A percentile compares a stretch with the other conserved stretches of the same genome.
These are phyloP conservation scores for Caenorhabditis brenneri DNA, from an alignment of 1,140 invertebrate species.

Conservation along the genomic window DNA sequence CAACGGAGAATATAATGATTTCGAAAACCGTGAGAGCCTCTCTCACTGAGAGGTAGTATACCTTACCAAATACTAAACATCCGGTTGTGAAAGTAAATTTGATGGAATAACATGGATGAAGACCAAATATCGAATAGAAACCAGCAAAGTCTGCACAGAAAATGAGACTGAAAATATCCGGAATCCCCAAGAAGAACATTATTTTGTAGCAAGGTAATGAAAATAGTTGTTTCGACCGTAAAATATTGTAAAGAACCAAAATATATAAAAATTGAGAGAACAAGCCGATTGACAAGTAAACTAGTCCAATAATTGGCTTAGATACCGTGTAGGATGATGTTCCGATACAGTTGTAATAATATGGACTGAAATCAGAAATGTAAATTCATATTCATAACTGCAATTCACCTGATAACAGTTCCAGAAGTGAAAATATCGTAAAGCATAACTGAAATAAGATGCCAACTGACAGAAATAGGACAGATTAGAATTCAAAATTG, in stretches of 20 bases:
- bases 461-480: neutral
- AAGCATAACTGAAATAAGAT: neutral
- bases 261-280: neutral
- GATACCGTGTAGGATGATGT: neutral
- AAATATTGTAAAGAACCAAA: neutral
- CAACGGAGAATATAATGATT: too few species aligned
- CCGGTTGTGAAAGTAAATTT: neutral
- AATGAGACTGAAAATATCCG: conserved; percentile 9
- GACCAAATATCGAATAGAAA: neutral
- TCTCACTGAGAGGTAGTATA: neutral
- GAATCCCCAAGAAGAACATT: conserved; percentile 3
- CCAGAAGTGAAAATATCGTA: neutral
- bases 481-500: neutral
- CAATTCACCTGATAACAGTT: neutral
- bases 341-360: conserved; percentile 1
- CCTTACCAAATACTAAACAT: conserved; percentile 2
- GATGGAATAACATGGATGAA: neutral
- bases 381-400: neutral
- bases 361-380: neutral
- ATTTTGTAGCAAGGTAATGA: neutral
- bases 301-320: neutral
- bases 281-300: neutral
- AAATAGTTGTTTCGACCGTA: neutral
- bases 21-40: too few species aligned
- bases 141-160: conserved; percentile 43